Conservation (phyloP, 2,888 invertebrate species). For the Nezara viridula region DNA sequence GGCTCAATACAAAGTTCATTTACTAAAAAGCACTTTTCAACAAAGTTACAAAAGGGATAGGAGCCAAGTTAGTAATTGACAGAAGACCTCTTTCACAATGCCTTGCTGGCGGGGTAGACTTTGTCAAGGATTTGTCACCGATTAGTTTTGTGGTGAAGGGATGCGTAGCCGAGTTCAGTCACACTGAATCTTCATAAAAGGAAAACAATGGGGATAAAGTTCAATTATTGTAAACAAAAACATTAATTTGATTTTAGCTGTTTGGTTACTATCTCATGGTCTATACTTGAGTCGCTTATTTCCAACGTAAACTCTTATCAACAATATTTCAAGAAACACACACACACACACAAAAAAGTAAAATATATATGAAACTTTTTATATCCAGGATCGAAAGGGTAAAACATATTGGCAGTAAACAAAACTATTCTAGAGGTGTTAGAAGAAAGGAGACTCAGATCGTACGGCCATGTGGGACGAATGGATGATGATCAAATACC, state of each 20-base stretch:
- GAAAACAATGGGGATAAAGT: background rate
- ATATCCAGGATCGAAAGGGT: too few relatives aligned
- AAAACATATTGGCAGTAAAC: too few relatives aligned
- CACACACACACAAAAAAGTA: too few relatives aligned
- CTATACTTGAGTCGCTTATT: background rate
- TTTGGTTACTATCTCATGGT: background rate
- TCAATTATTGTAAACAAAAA: background rate
- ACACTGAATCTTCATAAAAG: background rate
- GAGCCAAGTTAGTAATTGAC: constrained; percentile 10
- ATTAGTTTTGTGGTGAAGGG: background rate
- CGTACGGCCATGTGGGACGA: too few relatives aligned
- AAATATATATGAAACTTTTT: too few relatives aligned
- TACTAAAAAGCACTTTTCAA: constrained; percentile 8
- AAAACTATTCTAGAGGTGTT: too few relatives aligned
- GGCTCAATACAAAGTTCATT: constrained; percentile 2
- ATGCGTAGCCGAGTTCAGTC: background rate
- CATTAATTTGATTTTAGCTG: background rate
- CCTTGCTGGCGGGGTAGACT: background rate
- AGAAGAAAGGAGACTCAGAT: too few relatives aligned
- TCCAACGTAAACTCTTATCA: too few relatives aligned
- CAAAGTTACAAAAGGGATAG: constrained; percentile 40
- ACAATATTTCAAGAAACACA: too few relatives aligned
- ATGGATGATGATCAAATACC: too few relatives aligned
- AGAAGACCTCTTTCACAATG: background rate
- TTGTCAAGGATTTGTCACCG: background rate